A percentile compares a stretch with the other conserved stretches of the same genome.
phyloP scores from a whole-genome alignment of 2,113 vertebrate genomes.

The Spermophilus dauricus region DNA sequence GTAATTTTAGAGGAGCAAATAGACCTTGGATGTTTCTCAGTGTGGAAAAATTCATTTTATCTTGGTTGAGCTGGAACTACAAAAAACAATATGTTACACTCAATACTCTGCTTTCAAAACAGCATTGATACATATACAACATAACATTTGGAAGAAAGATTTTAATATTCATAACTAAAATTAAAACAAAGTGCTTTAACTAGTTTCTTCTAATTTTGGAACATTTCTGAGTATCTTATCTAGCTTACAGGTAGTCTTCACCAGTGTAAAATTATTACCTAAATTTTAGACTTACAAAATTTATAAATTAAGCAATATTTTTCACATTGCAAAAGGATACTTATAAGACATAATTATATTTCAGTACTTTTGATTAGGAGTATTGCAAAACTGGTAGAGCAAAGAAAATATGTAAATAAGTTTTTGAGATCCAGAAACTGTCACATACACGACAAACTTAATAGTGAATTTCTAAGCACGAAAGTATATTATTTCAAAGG shows the following conservation, averaged over 20 bases:
- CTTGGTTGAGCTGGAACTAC: constrained; percentile 95
- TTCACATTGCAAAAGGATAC: background rate
- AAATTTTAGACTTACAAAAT: background rate
- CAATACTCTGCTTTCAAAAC: constrained; percentile 28
- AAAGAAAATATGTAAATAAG: constrained; percentile 11
- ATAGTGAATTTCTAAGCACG: background rate
- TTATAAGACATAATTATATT: background rate
- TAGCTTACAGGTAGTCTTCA: background rate
- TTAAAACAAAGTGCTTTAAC: background rate
- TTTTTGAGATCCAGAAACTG: background rate
- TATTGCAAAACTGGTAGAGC: background rate
- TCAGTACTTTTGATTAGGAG: background rate
- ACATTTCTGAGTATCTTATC: background rate
- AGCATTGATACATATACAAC: background rate
- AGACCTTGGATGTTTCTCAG: constrained; percentile 97
- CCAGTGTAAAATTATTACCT: background rate
- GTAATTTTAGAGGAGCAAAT: constrained; percentile 95
- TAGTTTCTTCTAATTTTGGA: background rate
- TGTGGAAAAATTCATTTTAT: constrained; percentile 95
- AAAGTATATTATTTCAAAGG: constrained; percentile 39
- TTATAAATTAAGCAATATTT: background rate
- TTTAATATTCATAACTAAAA: background rate
- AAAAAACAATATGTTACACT: constrained; percentile 67
- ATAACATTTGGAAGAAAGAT: background rate
- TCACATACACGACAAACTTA: background rate